phyloP scores from a whole-genome alignment of 2,797 vertebrate species.

The Gallinago stenura region DNA sequence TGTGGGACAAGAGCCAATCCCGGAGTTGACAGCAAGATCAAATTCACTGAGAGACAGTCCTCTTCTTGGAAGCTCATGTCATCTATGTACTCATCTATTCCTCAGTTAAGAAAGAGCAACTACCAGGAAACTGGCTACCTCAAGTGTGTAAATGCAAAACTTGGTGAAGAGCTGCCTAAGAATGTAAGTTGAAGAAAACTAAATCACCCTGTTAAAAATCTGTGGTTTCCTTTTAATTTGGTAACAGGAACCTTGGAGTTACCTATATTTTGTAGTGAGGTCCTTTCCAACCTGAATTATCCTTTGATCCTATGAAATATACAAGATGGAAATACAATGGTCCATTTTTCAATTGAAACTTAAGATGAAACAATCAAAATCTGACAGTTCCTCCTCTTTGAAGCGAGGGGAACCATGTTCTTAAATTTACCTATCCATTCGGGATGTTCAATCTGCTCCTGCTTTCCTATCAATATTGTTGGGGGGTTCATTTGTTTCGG shows the following conservation, averaged over 20 bases:
- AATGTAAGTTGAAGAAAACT: background rate
- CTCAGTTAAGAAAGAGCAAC: background rate
- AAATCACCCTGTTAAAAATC: background rate
- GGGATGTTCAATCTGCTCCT: background rate
- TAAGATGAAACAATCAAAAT: background rate
- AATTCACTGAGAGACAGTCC: background rate
- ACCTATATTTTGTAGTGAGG: fast-evolving
- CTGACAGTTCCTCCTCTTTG: background rate
- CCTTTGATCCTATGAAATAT: background rate
- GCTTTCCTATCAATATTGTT: background rate
- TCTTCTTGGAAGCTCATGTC: background rate
- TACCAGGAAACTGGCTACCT: background rate
- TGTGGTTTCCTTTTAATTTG: background rate
- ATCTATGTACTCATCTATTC: background rate
- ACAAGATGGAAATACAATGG: fast-evolving
- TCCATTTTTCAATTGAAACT: background rate
- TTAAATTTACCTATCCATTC: background rate
- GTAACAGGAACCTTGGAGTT: background rate
- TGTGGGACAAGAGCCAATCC: background rate
- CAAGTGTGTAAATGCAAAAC: background rate
- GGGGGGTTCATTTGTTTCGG: background rate
- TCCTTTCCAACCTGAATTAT: background rate
- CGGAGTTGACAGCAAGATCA: background rate
- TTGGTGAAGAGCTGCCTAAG: background rate
- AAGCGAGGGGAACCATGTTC: background rate